These are phyloP conservation scores for Cyrtonyx montezumae DNA, from an alignment of 2,113 vertebrate genomes.

Conservation along the genomic window DNA sequence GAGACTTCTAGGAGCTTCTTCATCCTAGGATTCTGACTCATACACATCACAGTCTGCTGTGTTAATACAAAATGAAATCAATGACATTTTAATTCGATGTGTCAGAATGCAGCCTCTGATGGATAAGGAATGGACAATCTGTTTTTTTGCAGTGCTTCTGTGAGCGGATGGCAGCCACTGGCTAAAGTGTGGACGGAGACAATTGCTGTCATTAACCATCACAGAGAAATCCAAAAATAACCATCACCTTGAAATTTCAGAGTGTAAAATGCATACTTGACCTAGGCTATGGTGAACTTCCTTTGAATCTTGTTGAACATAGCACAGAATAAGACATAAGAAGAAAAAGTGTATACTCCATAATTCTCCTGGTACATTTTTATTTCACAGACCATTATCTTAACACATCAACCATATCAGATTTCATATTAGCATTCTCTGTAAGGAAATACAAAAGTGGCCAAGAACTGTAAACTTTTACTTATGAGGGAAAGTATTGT, in stretches of 20 bases:
- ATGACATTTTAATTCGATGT: constrained; percentile 2
- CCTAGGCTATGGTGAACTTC: background rate
- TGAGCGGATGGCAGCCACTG: background rate
- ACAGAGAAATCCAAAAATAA: background rate
- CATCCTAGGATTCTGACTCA: background rate
- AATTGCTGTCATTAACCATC: background rate
- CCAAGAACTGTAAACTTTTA: background rate
- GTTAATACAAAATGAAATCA: background rate
- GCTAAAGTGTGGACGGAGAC: background rate
- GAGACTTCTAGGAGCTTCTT: background rate
- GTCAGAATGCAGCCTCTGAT: background rate
- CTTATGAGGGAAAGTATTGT: background rate
- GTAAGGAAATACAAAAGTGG: background rate
- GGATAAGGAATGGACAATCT: background rate
- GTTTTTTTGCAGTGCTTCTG: background rate
- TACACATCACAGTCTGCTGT: background rate
- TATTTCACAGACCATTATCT: background rate
- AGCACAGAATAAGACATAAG: background rate
- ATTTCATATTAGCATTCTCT: background rate
- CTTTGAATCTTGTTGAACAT: background rate
- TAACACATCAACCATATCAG: background rate
- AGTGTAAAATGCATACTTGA: background rate
- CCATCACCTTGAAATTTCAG: background rate
- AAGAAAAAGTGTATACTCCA: background rate
- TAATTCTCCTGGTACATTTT: background rate